Evolutionary conservation across 2,888 invertebrate species (phyloP).

Genomic region (Notodonta ziczac): DNA sequence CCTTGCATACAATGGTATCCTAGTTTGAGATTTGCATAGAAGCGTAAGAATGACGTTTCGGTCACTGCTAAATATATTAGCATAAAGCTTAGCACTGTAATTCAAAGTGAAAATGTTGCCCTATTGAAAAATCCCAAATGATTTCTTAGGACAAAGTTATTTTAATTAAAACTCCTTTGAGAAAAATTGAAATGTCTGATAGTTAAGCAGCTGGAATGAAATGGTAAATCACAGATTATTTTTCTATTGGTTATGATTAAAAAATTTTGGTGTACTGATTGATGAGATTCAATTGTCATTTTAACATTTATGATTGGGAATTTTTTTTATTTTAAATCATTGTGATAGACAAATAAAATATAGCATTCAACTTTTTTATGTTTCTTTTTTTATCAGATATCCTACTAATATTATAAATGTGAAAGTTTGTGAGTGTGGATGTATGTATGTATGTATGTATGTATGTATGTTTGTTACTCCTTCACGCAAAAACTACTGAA

Average conservation of each 20-base stretch:
- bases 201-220: slow-evolving; percentile 27
- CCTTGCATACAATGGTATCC: slow-evolving; percentile 37
- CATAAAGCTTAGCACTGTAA: too few relatives aligned
- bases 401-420: too few relatives aligned
- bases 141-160: slow-evolving; percentile 15
- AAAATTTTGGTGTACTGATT: slow-evolving; percentile 35
- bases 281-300: slow-evolving; percentile 40
- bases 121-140: not conserved
- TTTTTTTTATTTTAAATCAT: not conserved
- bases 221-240: slow-evolving; percentile 27
- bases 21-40: slow-evolving; percentile 49
- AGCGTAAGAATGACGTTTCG: slow-evolving; percentile 48
- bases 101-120: not conserved
- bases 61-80: slow-evolving; percentile 20
- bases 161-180: slow-evolving; percentile 35
- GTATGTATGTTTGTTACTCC: too few relatives aligned
- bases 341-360: too few relatives aligned
- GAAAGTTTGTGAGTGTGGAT: too few relatives aligned
- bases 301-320: slow-evolving; percentile 19
- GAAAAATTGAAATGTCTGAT: slow-evolving; percentile 8
- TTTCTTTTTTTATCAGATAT: too few relatives aligned
- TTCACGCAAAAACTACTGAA: too few relatives aligned
- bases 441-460: too few relatives aligned
- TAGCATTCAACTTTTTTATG: too few relatives aligned
- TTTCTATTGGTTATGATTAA: slow-evolving; percentile 37